Evolutionary conservation across 2,888 invertebrate genomes (phyloP).

Genomic region (Nomada lathburiana): DNA sequence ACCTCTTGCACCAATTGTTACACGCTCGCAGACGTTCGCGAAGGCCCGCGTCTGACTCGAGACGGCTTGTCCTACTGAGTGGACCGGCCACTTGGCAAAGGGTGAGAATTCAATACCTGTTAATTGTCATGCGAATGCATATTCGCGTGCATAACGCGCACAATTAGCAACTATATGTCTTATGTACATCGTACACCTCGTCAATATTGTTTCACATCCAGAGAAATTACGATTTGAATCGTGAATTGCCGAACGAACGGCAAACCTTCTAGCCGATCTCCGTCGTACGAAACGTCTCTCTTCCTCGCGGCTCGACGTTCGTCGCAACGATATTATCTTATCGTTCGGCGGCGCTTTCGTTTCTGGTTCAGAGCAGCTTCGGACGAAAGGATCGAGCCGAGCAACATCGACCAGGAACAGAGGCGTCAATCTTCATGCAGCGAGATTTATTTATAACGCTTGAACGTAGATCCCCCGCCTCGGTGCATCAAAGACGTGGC

Average conservation of each 20-base stretch:
- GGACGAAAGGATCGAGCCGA: background rate
- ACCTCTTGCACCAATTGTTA: constrained; percentile 28
- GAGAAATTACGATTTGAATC: background rate
- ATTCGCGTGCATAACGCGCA: constrained; percentile 46
- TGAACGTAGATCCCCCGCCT: constrained; percentile 34
- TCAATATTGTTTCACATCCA: background rate
- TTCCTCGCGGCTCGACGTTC: no score
- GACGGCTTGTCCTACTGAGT: constrained; percentile 63
- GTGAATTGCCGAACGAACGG: background rate
- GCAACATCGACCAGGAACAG: constrained; percentile 37
- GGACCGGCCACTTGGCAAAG: constrained; percentile 63
- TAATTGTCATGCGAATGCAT: constrained; percentile 65
- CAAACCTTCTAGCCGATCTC: no score
- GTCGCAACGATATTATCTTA: no score
- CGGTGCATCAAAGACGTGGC: constrained; percentile 44
- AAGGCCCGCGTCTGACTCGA: constrained; percentile 50
- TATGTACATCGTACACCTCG: background rate
- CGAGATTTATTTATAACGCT: constrained; percentile 59
- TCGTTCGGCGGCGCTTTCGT: background rate
- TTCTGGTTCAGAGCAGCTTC: no score
- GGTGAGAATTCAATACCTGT: constrained; percentile 67
- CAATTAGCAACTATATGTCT: constrained; percentile 19
- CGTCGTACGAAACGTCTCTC: no score
- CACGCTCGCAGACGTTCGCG: constrained; percentile 11
- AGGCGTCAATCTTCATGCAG: constrained; percentile 51